Conservation (phyloP, 2,888 invertebrate genomes). For the Tupiocoris notatus region DNA sequence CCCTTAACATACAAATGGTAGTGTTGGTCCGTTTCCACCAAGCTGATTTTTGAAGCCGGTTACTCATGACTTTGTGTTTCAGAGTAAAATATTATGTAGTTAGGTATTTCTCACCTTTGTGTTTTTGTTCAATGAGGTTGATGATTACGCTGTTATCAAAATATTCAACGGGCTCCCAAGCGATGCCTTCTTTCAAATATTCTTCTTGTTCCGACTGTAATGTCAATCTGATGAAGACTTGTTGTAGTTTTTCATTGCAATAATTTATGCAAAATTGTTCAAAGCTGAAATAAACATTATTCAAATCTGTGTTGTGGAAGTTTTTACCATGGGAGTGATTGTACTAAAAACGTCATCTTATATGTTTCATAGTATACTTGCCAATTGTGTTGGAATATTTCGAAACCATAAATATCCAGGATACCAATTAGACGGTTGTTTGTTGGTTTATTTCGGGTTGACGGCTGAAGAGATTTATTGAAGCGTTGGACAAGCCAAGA, state of each 20-base stretch:
- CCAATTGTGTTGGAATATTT: slow-evolving; percentile 88
- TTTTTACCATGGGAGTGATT: too few relatives aligned
- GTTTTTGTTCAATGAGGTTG: slow-evolving; percentile 82
- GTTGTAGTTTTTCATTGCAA: slow-evolving; percentile 93
- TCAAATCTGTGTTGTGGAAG: too few relatives aligned
- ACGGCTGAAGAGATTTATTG: slow-evolving; percentile 70
- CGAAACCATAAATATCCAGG: slow-evolving; percentile 91
- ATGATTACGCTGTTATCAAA: slow-evolving; percentile 94
- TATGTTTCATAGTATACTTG: slow-evolving; percentile 52
- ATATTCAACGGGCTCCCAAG: slow-evolving; percentile 84
- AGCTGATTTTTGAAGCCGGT: too few relatives aligned
- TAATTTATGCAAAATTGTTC: slow-evolving; percentile 94
- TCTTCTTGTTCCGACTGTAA: slow-evolving; percentile 91
- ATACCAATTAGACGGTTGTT: slow-evolving; percentile 79
- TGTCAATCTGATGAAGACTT: slow-evolving; percentile 87
- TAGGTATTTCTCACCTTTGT: slow-evolving; percentile 63
- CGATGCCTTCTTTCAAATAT: slow-evolving; percentile 84
- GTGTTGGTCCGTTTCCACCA: too few relatives aligned
- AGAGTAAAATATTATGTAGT: not conserved
- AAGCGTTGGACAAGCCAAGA: slow-evolving; percentile 83
- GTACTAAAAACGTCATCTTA: too few relatives aligned
- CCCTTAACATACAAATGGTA: too few relatives aligned
- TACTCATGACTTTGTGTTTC: too few relatives aligned
- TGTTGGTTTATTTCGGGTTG: slow-evolving; percentile 56
- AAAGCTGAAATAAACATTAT: slow-evolving; percentile 61